These are phyloP conservation scores for Epizoanthus fatuus DNA, from an alignment of 92 coral and sea anemone species.

Conservation along the genomic window DNA sequence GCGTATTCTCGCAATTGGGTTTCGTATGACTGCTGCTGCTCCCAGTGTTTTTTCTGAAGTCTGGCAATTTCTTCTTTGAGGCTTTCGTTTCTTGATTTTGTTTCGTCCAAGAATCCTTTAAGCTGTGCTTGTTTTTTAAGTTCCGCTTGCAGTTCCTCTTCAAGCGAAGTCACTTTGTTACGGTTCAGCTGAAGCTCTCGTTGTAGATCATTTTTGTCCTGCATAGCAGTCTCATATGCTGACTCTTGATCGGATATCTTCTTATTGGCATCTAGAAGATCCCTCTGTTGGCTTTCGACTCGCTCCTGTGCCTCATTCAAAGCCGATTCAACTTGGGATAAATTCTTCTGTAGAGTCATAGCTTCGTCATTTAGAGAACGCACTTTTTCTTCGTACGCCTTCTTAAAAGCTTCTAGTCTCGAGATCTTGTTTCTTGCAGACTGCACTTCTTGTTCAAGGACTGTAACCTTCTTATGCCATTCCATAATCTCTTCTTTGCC, in stretches of 20 bases:
- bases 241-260: constrained; percentile 90
- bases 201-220: constrained; percentile 84
- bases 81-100: constrained; percentile 84
- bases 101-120: constrained; percentile 86
- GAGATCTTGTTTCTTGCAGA: constrained; percentile 84
- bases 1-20: constrained; percentile 72
- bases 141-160: constrained; percentile 88
- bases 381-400: constrained; percentile 91
- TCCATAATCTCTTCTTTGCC: constrained; percentile 92
- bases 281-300: constrained; percentile 79
- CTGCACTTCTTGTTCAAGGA: constrained; percentile 89
- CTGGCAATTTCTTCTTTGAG: constrained; percentile 91
- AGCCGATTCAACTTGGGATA: constrained; percentile 72
- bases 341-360: constrained; percentile 78
- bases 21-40: constrained; percentile 84
- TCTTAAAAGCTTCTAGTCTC: constrained; percentile 94
- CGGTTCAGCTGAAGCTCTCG: constrained; percentile 83
- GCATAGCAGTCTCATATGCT: constrained; percentile 80
- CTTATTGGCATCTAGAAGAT: constrained; percentile 88
- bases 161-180: constrained; percentile 76
- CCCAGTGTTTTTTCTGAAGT: constrained; percentile 84
- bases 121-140: constrained; percentile 93
- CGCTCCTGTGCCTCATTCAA: constrained; percentile 81
- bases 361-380: constrained; percentile 84
- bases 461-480: constrained; percentile 97